Percentiles rank a stretch among this genome's conserved stretches.
phyloP scores from a whole-genome alignment of 1,140 invertebrate genomes.

The Himalopsyche phryganea region DNA sequence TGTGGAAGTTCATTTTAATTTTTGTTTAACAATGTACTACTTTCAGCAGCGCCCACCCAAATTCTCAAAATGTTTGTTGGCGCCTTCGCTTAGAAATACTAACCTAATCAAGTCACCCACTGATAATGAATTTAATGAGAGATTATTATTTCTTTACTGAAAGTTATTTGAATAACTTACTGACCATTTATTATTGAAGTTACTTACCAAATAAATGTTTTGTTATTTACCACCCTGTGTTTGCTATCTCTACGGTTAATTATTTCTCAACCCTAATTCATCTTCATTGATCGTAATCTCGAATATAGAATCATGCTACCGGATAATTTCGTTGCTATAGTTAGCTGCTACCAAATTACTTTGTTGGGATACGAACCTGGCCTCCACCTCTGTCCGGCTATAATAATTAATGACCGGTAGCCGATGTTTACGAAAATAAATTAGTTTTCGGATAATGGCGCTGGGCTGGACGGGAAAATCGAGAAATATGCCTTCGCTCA shows the following conservation, averaged over 20 bases:
- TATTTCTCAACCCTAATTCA: conserved; percentile 10
- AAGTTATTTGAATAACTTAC: no score
- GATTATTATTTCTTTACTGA: no score
- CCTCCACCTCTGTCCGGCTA: not conserved
- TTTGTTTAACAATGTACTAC: no score
- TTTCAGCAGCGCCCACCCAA: no score
- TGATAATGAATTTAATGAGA: no score
- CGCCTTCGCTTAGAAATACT: no score
- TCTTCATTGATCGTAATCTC: conserved; percentile 6
- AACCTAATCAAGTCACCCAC: no score
- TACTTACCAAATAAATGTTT: no score
- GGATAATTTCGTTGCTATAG: not conserved
- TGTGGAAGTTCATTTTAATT: no score
- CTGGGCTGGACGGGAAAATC: conserved; percentile 5
- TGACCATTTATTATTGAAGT: no score
- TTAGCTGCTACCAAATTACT: conserved; percentile 20
- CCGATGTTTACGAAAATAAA: conserved; percentile 32
- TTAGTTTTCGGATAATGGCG: conserved; percentile 28
- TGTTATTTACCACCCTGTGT: not conserved
- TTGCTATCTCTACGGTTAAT: not conserved
- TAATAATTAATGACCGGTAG: conserved; percentile 31
- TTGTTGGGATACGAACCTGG: not conserved
- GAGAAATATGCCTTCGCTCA: conserved; percentile 2
- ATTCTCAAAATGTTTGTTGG: no score
- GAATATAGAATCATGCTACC: not conserved